phyloP scores from a whole-genome alignment of 1,140 invertebrate species.

The Macrotrachela quadricornifera region DNA sequence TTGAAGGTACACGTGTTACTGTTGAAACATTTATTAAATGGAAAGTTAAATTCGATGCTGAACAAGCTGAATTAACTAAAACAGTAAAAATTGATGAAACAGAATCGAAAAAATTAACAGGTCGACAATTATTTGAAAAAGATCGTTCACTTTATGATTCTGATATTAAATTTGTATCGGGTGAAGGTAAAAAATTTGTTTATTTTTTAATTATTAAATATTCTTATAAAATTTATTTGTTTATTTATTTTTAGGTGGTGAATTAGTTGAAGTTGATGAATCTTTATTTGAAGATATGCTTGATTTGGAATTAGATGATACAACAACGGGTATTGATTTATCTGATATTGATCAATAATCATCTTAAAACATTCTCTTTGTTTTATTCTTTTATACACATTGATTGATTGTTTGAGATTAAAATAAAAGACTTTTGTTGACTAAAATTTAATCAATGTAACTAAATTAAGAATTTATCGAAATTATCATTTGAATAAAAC shows the following conservation, averaged over 20 bases:
- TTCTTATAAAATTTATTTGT: no score
- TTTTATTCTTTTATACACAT: no score
- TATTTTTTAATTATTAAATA: no score
- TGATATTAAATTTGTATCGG: conserved; percentile 53
- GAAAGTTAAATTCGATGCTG: conserved; percentile 76
- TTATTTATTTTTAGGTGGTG: conserved; percentile 9
- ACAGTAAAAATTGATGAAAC: conserved; percentile 31
- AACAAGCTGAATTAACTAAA: conserved; percentile 55
- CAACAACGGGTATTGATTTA: no score
- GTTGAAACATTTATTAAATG: conserved; percentile 85
- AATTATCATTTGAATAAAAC: no score
- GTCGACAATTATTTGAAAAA: conserved; percentile 68
- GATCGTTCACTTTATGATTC: conserved; percentile 78
- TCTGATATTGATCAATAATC: no score
- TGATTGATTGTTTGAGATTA: no score
- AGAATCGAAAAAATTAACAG: conserved; percentile 33
- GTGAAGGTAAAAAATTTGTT: conserved; percentile 33
- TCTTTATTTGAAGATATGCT: conserved; percentile 75
- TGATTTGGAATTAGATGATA: conserved; percentile 60
- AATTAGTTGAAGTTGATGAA: conserved; percentile 70
- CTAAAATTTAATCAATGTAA: no score
- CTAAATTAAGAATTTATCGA: no score
- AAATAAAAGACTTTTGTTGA: no score
- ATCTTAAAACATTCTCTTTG: no score
- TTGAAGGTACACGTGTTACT: conserved; percentile 79